Conservation (phyloP, 2,888 invertebrate genomes). For the Amphipoea lucens region DNA sequence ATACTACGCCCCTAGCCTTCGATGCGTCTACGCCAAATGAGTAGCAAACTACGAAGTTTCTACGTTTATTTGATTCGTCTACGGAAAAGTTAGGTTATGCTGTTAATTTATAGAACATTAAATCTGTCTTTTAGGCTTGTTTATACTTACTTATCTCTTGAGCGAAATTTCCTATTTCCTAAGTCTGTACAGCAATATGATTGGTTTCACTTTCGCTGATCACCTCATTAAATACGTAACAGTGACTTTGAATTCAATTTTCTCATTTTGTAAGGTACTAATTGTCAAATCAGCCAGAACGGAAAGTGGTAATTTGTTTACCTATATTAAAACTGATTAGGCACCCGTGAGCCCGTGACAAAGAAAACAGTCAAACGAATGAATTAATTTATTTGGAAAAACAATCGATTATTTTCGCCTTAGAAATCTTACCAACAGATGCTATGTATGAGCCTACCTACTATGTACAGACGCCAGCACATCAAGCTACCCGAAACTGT, state of each 20-base stretch:
- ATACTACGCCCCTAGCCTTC: neutral
- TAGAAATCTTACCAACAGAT: neutral
- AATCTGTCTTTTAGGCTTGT: neutral
- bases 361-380: neutral
- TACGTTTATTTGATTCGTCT: neutral
- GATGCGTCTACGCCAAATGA: neutral
- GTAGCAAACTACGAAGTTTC: neutral
- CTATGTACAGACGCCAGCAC: no score
- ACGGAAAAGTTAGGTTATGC: neutral
- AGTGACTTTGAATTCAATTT: constrained; percentile 29
- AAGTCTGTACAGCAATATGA: constrained; percentile 3
- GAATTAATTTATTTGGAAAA: neutral
- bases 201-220: constrained; percentile 37
- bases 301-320: constrained; percentile 19
- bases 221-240: constrained; percentile 10
- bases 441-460: neutral
- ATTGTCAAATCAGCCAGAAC: constrained; percentile 32
- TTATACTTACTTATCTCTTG: neutral
- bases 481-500: no score
- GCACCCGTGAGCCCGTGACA: neutral
- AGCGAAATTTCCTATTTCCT: neutral
- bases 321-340: neutral
- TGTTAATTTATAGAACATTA: neutral
- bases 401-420: neutral
- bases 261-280: constrained; percentile 13